Evolutionary conservation across 2,888 invertebrate genomes (phyloP).

Genomic region (Ectropis crepuscularia): DNA sequence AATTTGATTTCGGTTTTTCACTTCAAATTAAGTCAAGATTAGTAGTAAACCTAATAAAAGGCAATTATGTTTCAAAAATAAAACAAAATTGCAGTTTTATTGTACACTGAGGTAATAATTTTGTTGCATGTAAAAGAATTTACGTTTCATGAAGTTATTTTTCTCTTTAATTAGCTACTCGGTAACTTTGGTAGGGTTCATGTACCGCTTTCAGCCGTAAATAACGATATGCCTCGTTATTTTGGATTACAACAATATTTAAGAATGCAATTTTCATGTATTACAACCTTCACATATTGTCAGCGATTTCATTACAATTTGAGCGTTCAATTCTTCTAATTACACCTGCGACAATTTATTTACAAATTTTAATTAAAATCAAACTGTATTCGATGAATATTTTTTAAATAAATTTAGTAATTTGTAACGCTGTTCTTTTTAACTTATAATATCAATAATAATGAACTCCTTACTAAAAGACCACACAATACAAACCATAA

Average conservation of each 20-base stretch:
- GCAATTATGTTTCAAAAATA: too few species aligned
- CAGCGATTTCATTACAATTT: slow-evolving; percentile 45
- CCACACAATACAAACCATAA: too few species aligned
- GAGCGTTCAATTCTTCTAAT: slow-evolving; percentile 45
- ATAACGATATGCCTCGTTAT: slow-evolving; percentile 76
- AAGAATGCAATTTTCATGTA: slow-evolving; percentile 58
- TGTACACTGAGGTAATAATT: too few species aligned
- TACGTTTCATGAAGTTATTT: neutral
- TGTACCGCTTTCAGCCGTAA: slow-evolving; percentile 66
- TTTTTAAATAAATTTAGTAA: slow-evolving; percentile 7
- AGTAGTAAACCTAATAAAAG: too few species aligned
- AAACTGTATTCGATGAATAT: slow-evolving; percentile 13
- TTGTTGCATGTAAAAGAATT: too few species aligned
- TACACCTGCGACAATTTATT: slow-evolving; percentile 33
- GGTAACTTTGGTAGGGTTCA: slow-evolving; percentile 38
- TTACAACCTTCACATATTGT: slow-evolving; percentile 42
- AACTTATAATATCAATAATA: too few species aligned
- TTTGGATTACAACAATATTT: slow-evolving; percentile 78
- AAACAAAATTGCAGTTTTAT: too few species aligned
- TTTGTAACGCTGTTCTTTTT: too few species aligned
- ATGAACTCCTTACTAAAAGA: too few species aligned
- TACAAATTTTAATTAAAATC: slow-evolving; percentile 31
- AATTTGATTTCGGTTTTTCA: neutral
- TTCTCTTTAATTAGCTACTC: neutral
- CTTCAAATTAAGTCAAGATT: neutral